phyloP scores from a whole-genome alignment of 2,888 invertebrate species.

The Fissipunctia ypsillon region DNA sequence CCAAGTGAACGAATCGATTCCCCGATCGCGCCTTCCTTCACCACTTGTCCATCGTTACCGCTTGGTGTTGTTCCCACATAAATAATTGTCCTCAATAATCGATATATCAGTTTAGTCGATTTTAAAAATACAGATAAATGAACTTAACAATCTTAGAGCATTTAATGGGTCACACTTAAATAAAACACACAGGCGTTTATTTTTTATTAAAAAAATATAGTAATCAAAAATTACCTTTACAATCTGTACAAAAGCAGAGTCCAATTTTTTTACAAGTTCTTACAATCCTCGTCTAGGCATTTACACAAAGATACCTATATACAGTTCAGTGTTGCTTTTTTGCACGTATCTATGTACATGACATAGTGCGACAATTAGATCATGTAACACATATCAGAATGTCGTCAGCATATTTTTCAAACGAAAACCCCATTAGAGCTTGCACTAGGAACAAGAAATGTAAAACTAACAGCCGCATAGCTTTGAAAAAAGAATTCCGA shows the following conservation, averaged over 20 bases:
- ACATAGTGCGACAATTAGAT: not conserved
- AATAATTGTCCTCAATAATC: no score
- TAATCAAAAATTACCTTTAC: not conserved
- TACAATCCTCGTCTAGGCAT: not conserved
- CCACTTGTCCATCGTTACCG: no score
- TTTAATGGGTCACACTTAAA: not conserved
- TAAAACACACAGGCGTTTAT: not conserved
- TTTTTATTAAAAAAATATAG: not conserved
- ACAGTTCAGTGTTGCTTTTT: not conserved
- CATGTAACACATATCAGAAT: no score
- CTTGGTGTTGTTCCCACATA: no score
- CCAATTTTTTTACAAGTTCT: not conserved
- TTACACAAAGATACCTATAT: not conserved
- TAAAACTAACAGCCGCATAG: conserved; percentile 28
- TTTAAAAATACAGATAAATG: no score
- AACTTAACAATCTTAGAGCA: no score
- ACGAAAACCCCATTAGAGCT: no score
- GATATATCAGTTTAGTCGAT: no score
- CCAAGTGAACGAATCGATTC: no score
- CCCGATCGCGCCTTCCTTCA: no score
- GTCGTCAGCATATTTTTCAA: no score
- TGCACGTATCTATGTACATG: not conserved
- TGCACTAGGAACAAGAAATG: not conserved
- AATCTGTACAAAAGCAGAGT: not conserved
- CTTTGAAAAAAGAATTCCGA: conserved; percentile 17